Evolutionary conservation across 2,113 vertebrate genomes (phyloP), one percentile per base, ranked within the genome.

Genomic region (Promerops cafer): DNA sequence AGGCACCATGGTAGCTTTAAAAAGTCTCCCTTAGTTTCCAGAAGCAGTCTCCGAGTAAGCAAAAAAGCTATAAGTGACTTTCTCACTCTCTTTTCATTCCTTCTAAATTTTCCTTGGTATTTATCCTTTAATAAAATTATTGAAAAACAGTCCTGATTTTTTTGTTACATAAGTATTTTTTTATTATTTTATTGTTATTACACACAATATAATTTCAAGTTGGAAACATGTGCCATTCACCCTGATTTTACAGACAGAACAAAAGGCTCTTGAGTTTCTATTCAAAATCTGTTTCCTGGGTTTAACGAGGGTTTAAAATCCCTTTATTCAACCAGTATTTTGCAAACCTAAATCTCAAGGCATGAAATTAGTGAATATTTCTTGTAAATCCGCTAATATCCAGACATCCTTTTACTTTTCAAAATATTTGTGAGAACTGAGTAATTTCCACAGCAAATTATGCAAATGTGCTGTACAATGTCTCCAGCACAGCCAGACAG

Each of bases 381-480:
- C 82, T 88, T 88, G 54, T 75, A 96, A 96, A 94, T 86, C 82
- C 40, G 6, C 78, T 95, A 90, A 86, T 93, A 94, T 83, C 50
- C 82, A 88, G 52, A 85, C 50, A 81, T 80, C 33, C 16, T 30
- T 72, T 79, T 79, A 79, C 49, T 89, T 93, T 83, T 83, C 33
- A 90, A 88, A 93, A 93, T 91, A 95, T 92, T 95, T 95, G 47
- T 90, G 82, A 94, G 87, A 95, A 93, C 39, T 56, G 42, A 70
- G 66, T 94, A 63, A 70, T 90, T 94, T 93, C 87, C 85, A 96
- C 94, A 96, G 82, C 19, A 91, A 77, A 83, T 96, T 95, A 96
- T 92, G 93, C 75, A 95, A 94, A 93, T 93, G 5, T 88, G 50
- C 79, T 88, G 65, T 93, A 93, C 91, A 96, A 97, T 65, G 69